Evolutionary conservation across 1,140 invertebrate species (phyloP), one percentile per base, ranked within the genome.

Genomic region (Charaxes varanes): DNA sequence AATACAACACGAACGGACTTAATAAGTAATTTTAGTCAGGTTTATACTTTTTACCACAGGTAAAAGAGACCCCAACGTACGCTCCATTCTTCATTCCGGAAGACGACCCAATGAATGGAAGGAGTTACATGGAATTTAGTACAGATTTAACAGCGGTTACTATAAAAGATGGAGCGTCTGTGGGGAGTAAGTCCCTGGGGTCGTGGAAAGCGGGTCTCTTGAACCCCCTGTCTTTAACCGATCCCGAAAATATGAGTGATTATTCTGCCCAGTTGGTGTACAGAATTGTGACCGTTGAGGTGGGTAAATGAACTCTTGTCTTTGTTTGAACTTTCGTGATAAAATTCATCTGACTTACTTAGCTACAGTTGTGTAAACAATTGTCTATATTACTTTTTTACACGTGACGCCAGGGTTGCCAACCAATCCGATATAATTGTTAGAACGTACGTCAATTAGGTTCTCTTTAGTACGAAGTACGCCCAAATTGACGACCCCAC

Each of bases 241-340:
- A 91, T 54, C 85, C 87, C 4, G 79, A 87, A 26, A 86, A 87
- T 10, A 90, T 94, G 71, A 87, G 85, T 30, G 93, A 93, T 66
- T 90, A 92, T 31, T 91, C 91, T 0, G 92, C 93, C 1, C 88
- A 92, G 53, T 90, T 92, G 24, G 91, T 92, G 4, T 95, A 94
- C 71, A 87, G 92, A 30, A 89, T 96, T 23, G 92, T 92, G 3
- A 93, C 93, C 0, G 89, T 93, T 4, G 85, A 91, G 67, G 91
- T 92, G 21, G 54, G 63, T 69, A 55, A 56, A 63, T 54, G 63
- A 72, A 67, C 60, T 62, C 44, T 33, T 57, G 56, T 22, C 33
- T 70, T 41, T 48, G 38, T 48, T 48, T 34, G 31, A 41, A 41
- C 32, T 24, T 35, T 21, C n/a, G n/a, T 41, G 45, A 48, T 66